Percentiles rank a stretch among this genome's conserved stretches.
Evolutionary conservation across 2,797 vertebrate genomes (phyloP).

Genomic region (Macropodus opercularis): DNA sequence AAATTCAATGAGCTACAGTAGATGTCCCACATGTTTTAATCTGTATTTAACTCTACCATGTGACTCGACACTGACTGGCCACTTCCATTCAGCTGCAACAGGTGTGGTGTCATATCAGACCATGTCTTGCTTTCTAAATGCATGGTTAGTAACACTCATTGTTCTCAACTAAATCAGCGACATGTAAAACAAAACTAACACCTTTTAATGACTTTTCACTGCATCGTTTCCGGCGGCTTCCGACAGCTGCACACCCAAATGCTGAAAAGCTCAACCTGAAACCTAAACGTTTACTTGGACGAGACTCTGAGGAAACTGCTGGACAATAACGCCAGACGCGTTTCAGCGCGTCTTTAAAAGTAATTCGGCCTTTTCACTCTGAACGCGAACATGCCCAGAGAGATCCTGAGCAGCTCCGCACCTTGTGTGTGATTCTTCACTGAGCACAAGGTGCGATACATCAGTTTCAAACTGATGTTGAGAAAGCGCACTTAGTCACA

Average conservation of each 20-base stretch:
- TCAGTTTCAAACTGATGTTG: slow-evolving; percentile 37
- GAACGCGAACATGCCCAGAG: not conserved
- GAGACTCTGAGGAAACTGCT: not conserved
- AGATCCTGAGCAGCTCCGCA: slow-evolving; percentile 11
- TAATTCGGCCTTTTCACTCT: not conserved
- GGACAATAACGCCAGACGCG: slow-evolving; percentile 4
- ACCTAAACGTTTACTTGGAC: not conserved
- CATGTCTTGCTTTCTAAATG: not conserved
- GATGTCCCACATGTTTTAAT: slow-evolving; percentile 7
- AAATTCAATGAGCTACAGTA: not conserved
- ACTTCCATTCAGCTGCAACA: no score
- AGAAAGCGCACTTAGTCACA: slow-evolving; percentile 26
- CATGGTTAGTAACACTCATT: not conserved
- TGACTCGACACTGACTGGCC: no score
- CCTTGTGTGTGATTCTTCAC: slow-evolving; percentile 19
- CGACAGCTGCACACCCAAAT: slow-evolving; percentile 39
- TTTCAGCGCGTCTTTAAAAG: not conserved
- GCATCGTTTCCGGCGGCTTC: slow-evolving; percentile 26
- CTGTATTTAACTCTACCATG: no score
- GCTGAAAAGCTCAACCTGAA: slow-evolving; percentile 13
- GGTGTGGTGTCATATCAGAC: not conserved
- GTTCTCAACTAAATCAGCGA: slow-evolving; percentile 1
- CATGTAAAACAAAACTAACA: slow-evolving; percentile 55
- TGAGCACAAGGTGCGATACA: slow-evolving; percentile 12
- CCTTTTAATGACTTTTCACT: slow-evolving; percentile 26